Conservation (phyloP, 2,797 vertebrate species). For the Neosalanx taihuensis region DNA sequence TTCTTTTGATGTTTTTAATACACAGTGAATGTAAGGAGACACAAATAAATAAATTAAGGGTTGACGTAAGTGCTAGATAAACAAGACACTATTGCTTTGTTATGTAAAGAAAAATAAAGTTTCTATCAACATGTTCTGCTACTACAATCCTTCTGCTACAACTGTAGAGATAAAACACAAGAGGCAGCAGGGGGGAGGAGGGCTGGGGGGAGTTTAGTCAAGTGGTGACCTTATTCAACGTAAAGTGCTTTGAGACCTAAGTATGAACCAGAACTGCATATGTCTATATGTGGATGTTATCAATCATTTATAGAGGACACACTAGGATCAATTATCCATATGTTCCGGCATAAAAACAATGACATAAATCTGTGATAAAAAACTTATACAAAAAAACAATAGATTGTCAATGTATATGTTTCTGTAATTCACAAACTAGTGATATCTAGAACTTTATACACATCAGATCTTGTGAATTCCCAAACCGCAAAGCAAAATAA, state of each 20-base stretch:
- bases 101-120: not conserved
- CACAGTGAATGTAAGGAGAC: constrained; percentile 2
- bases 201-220: not conserved
- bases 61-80: not conserved
- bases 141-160: not conserved
- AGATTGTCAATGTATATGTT: constrained; percentile 15
- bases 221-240: not conserved
- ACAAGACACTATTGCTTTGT: not conserved
- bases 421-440: not conserved
- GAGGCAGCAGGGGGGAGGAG: not conserved
- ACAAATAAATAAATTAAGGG: not conserved
- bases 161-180: not conserved
- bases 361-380: not conserved
- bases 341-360: constrained; percentile 2
- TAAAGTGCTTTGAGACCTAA: not conserved
- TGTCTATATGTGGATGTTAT: not conserved
- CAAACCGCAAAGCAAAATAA: not conserved
- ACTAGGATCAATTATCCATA: not conserved
- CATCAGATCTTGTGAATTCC: not conserved
- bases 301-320: not conserved
- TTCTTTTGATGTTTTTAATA: constrained; percentile 11
- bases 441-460: not conserved
- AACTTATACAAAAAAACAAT: not conserved
- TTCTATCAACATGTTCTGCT: not conserved
- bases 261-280: not conserved